Base-by-base conservation (phyloP, 2,888 invertebrate genomes). In the Cinara cedri region DNA sequence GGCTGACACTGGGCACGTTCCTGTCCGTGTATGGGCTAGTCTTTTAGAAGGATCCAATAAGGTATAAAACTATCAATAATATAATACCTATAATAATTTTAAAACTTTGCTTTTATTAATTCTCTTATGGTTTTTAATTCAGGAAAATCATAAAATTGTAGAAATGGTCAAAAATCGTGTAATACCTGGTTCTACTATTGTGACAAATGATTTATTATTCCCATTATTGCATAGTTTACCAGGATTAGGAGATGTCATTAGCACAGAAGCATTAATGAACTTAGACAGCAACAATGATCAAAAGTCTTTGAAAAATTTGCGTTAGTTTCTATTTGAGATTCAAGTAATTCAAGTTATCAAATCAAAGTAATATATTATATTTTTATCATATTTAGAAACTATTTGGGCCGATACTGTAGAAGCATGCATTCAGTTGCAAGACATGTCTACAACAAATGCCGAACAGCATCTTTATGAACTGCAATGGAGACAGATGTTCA, bases 351-450 rank as follows among this genome's bases (percentile, higher is more conserved):
- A 19, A 3, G 10, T 19, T 8, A 34, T 34, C 34, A 34, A 34
- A 34, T 34, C 3, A 10, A 54, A 19, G 1, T 54, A 21, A 19
- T 21, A 21, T 1, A 54, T 6, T 19, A 6, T 14, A 54, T 55
- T 55, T 55, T 19, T 55, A 9, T 19, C 10, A 9, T 85, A n/a
- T 65, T 75, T 85, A 85, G 88, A 89, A 82, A 89, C 90, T 0
- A 89, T 91, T 82, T 92, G 91, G 91, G 88, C 88, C n/a, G 88
- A 89, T 54, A 90, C 90, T 9, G 85, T 90, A n/a, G 85, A 88
- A 16, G 85, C 91, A 34, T 91, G 91, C 84, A 87, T 88, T 81
- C 87, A 87, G 82, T 86, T 88, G 57, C 88, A 89, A 84, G 87
- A 87, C 78, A 84, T 85, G 44, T 85, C 85, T 1, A 84, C 84